Evolutionary conservation across 2,113 vertebrate species (phyloP).

Genomic region (Rhagologus leucostigma): DNA sequence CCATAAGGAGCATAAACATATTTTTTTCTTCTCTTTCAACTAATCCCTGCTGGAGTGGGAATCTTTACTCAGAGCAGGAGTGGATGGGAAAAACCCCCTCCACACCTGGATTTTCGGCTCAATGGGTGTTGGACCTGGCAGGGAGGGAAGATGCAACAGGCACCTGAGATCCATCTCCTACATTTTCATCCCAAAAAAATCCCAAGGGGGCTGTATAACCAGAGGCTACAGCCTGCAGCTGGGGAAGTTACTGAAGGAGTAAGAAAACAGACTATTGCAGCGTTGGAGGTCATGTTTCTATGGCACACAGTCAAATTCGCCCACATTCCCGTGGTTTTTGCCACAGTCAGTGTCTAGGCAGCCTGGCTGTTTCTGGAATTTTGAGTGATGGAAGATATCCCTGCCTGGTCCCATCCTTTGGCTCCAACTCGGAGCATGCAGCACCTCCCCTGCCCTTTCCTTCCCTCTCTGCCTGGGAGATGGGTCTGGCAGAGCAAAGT

Average conservation of each 20-base stretch:
- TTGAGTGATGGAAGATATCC: neutral
- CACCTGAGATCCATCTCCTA: neutral
- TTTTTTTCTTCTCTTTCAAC: neutral
- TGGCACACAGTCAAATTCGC: neutral
- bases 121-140: neutral
- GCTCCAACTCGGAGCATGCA: neutral
- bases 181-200: neutral
- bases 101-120: neutral
- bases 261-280: neutral
- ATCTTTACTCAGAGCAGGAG: neutral
- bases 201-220: neutral
- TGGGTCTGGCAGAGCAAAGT: neutral
- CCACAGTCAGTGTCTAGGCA: neutral
- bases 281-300: fast-evolving
- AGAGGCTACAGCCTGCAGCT: neutral
- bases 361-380: neutral
- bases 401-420: neutral
- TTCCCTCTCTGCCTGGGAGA: neutral
- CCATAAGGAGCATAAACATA: neutral
- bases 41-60: neutral
- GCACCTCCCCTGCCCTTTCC: neutral
- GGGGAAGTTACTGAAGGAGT: neutral
- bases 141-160: neutral
- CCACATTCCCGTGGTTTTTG: neutral
- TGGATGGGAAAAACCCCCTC: neutral